phyloP scores from a whole-genome alignment of 2,888 invertebrate species.

The Lepidonotus clava region DNA sequence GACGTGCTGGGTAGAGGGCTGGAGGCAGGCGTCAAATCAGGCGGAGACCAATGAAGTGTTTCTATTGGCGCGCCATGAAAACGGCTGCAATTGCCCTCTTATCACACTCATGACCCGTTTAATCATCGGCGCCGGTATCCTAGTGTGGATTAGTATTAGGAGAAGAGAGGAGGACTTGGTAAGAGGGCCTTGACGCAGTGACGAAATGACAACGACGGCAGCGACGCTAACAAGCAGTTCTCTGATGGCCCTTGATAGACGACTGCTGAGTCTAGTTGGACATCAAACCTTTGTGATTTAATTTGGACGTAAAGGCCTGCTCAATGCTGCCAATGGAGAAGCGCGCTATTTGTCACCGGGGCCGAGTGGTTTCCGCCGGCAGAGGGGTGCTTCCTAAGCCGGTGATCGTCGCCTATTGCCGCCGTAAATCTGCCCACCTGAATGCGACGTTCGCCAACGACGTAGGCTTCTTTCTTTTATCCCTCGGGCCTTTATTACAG shows the following conservation, averaged over 20 bases:
- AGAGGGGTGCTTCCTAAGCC: not conserved
- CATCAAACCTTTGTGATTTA: constrained; percentile 44
- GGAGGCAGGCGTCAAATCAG: too few species aligned
- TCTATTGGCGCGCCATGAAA: not conserved
- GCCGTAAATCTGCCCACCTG: too few species aligned
- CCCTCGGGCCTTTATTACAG: constrained; percentile 1
- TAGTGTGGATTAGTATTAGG: constrained; percentile 25
- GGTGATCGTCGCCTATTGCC: too few species aligned
- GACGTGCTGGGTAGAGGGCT: not conserved
- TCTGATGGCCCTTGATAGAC: not conserved
- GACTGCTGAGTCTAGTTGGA: not conserved
- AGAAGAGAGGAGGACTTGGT: too few species aligned
- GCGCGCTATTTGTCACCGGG: not conserved
- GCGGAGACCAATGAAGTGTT: not conserved
- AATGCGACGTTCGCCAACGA: too few species aligned
- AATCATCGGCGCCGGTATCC: not conserved
- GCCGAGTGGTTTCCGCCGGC: not conserved
- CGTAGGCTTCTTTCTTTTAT: constrained; percentile 2
- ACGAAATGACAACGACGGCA: not conserved
- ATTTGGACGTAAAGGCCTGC: constrained; percentile 28
- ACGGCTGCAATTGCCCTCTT: not conserved
- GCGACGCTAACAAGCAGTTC: not conserved
- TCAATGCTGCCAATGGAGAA: not conserved
- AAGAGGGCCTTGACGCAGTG: too few species aligned
- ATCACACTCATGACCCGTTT: constrained; percentile 4